phyloP scores from a whole-genome alignment of 2,113 vertebrate species.

The Nycticebus coucang region DNA sequence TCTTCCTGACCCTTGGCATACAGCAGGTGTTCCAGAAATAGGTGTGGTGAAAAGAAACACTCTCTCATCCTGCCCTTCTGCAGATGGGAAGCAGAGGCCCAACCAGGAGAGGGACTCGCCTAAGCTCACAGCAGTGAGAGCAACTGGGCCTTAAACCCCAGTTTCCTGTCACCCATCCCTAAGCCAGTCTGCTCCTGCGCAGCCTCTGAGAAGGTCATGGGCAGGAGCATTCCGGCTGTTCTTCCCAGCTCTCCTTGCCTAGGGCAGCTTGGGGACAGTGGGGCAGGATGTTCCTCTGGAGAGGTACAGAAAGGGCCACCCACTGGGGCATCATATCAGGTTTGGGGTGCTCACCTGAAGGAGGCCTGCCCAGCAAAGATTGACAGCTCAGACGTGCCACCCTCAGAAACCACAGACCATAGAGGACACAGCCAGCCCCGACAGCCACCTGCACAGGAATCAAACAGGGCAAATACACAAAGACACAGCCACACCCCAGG shows the following conservation, averaged over 20 bases:
- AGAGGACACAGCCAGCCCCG: too few relatives aligned
- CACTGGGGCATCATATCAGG: not conserved
- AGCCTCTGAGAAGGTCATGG: not conserved
- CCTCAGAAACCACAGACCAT: not conserved
- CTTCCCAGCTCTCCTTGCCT: rapidly evolving
- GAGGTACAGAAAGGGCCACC: not conserved
- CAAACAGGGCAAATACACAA: not conserved
- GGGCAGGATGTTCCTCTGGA: not conserved
- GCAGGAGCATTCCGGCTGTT: not conserved
- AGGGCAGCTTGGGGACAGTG: not conserved
- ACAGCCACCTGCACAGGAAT: not conserved
- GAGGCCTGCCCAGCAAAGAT: not conserved
- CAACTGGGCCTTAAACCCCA: not conserved
- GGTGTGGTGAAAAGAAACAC: not conserved
- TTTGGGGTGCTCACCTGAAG: not conserved
- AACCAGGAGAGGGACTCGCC: not conserved
- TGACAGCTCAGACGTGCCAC: not conserved
- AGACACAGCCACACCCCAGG: not conserved
- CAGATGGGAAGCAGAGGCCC: not conserved
- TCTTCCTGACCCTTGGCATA: not conserved
- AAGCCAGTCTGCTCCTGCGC: not conserved
- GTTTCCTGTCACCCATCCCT: rapidly evolving
- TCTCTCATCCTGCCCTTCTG: not conserved
- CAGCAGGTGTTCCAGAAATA: not conserved
- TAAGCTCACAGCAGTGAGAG: not conserved